A percentile compares a stretch with the other conserved stretches of the same genome.
Evolutionary conservation across 2,797 vertebrate genomes (phyloP).

Genomic region (Aplochiton taeniatus): DNA sequence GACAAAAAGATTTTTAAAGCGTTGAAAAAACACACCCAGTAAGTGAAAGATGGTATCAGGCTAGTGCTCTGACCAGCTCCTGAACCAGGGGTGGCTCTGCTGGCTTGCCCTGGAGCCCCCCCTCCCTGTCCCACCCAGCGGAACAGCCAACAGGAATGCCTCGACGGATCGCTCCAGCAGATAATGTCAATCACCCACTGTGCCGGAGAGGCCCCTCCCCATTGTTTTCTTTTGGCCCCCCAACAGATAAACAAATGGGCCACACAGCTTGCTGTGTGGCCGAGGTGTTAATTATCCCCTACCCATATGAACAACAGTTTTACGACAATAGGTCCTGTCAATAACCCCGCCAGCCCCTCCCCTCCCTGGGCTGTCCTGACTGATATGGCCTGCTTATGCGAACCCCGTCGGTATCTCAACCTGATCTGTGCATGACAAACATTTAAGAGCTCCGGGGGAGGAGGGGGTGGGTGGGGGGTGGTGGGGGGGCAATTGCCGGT

Average conservation of each 20-base stretch:
- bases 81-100: conserved; percentile 46
- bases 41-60: conserved; percentile 3
- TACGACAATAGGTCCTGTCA: conserved; percentile 70
- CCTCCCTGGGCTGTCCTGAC: conserved; percentile 66
- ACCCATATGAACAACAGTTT: conserved; percentile 71
- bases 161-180: conserved; percentile 67
- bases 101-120: neutral
- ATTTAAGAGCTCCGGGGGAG: conserved; percentile 60
- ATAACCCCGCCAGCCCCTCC: conserved; percentile 51
- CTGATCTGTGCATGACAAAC: conserved; percentile 71
- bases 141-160: conserved; percentile 67
- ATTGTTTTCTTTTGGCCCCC: conserved; percentile 75
- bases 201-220: conserved; percentile 67
- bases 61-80: conserved; percentile 47
- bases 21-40: too few species aligned
- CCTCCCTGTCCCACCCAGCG: conserved; percentile 49
- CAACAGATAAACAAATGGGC: conserved; percentile 79
- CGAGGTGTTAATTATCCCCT: conserved; percentile 80
- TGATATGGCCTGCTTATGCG: conserved; percentile 70
- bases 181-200: conserved; percentile 82
- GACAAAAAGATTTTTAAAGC: too few species aligned
- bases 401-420: conserved; percentile 74
- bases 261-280: conserved; percentile 78
- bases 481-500: conserved; percentile 64
- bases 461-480: too few species aligned